Percentiles rank a stretch among this genome's conserved stretches.
Evolutionary conservation across 37 sponge, comb jelly and placozoan genomes (phyloP).

Genomic region (Hormiphora californensis): DNA sequence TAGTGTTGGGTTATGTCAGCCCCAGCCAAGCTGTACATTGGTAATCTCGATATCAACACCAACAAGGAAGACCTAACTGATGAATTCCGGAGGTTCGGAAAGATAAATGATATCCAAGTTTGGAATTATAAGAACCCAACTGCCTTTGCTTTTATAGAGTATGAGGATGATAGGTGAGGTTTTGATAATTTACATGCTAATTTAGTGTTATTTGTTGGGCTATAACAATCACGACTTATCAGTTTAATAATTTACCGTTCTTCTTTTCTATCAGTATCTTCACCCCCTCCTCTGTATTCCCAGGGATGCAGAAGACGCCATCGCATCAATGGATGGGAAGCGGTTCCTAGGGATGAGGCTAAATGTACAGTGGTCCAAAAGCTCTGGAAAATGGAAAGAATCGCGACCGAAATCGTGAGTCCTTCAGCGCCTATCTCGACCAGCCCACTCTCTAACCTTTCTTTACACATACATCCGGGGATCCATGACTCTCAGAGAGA

Average conservation of each 20-base stretch:
- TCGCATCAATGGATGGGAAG: conserved; percentile 72
- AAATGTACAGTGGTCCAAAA: conserved; percentile 69
- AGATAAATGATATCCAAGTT: conserved; percentile 1
- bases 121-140: conserved; percentile 1
- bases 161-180: conserved; percentile 35
- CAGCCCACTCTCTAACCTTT: too few species aligned
- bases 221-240: too few species aligned
- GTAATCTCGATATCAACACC: background rate
- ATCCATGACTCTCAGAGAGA: too few species aligned
- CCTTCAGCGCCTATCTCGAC: too few species aligned
- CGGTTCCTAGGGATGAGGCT: conserved; percentile 70
- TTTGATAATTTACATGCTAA: background rate
- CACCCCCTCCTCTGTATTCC: background rate
- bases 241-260: too few species aligned
- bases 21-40: background rate
- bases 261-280: background rate
- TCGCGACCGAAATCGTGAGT: too few species aligned
- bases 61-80: background rate
- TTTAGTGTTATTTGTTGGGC: too few species aligned
- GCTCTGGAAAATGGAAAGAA: too few species aligned
- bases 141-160: conserved; percentile 39
- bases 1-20: too few species aligned
- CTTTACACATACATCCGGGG: too few species aligned
- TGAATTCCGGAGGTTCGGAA: conserved; percentile 21
- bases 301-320: conserved; percentile 88